phyloP scores from a whole-genome alignment of 2,888 invertebrate genomes.

The Rhynchonema sp. region DNA sequence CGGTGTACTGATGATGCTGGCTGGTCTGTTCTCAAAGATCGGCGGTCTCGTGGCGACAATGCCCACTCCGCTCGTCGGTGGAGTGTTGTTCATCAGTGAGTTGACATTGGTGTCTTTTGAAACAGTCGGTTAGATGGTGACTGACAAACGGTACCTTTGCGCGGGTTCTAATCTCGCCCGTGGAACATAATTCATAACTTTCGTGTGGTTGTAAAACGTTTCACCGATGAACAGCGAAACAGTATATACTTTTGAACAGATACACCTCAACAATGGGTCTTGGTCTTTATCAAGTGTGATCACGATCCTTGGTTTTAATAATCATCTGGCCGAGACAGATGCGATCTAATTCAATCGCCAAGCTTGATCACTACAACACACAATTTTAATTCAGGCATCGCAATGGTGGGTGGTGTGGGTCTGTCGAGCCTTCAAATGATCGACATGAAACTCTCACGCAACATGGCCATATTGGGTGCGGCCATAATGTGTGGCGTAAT shows the following conservation, averaged over 20 bases:
- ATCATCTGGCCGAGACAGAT: too few relatives aligned
- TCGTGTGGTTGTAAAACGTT: too few relatives aligned
- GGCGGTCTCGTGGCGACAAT: conserved; percentile 30
- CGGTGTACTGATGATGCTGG: conserved; percentile 25
- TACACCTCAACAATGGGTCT: too few relatives aligned
- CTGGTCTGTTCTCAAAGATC: conserved; percentile 29
- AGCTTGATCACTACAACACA: too few relatives aligned
- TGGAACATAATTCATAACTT: too few relatives aligned
- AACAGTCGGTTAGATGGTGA: background rate
- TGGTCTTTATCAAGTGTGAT: too few relatives aligned
- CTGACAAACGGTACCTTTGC: background rate
- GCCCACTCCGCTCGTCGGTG: conserved; percentile 31
- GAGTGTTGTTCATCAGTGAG: conserved; percentile 14
- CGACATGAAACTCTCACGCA: background rate
- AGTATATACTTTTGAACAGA: too few relatives aligned
- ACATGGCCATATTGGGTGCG: background rate
- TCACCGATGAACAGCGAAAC: too few relatives aligned
- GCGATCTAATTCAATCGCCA: too few relatives aligned
- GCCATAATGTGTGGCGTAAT: background rate
- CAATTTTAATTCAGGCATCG: too few relatives aligned
- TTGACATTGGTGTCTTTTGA: background rate
- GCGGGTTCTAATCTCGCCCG: too few relatives aligned
- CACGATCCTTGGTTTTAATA: too few relatives aligned
- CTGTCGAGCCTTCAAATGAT: conserved; percentile 22
- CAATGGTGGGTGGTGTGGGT: conserved; percentile 17